Conservation (phyloP, 1,140 invertebrate genomes). For the Asbolus verrucosus region DNA sequence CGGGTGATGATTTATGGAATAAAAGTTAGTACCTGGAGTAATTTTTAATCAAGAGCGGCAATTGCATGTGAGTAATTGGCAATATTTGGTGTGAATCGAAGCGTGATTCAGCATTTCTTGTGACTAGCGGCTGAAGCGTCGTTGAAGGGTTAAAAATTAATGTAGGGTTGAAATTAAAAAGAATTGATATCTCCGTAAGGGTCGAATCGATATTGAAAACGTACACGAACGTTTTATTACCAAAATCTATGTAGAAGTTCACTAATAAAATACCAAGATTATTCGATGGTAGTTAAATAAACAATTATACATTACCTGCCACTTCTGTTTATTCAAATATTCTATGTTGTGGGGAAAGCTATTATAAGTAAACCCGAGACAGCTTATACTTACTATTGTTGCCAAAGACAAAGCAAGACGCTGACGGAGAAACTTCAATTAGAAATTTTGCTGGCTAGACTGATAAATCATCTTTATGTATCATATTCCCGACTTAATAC, state of each 20-base stretch:
- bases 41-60: not conserved
- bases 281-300: slow-evolving; percentile 30
- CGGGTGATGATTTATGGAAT: not conserved
- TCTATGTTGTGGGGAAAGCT: slow-evolving; percentile 33
- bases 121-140: not conserved
- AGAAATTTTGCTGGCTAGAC: slow-evolving; percentile 28
- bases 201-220: slow-evolving; percentile 17
- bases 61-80: slow-evolving; percentile 6
- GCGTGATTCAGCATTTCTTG: too few species aligned
- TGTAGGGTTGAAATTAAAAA: slow-evolving; percentile 24
- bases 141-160: slow-evolving; percentile 17
- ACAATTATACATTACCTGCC: slow-evolving; percentile 37
- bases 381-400: slow-evolving; percentile 37
- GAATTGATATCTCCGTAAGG: slow-evolving; percentile 15
- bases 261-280: slow-evolving; percentile 15
- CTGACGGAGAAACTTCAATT: slow-evolving; percentile 37
- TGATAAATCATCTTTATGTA: slow-evolving; percentile 38
- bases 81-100: not conserved
- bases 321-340: slow-evolving; percentile 38
- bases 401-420: slow-evolving; percentile 35
- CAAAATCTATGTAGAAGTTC: slow-evolving; percentile 23
- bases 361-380: slow-evolving; percentile 34
- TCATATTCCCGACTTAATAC: slow-evolving; percentile 34
- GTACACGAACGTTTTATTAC: slow-evolving; percentile 22
- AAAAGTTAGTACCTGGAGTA: not conserved